phyloP scores from a whole-genome alignment of 2,888 invertebrate genomes.

The Conomelus anceps region DNA sequence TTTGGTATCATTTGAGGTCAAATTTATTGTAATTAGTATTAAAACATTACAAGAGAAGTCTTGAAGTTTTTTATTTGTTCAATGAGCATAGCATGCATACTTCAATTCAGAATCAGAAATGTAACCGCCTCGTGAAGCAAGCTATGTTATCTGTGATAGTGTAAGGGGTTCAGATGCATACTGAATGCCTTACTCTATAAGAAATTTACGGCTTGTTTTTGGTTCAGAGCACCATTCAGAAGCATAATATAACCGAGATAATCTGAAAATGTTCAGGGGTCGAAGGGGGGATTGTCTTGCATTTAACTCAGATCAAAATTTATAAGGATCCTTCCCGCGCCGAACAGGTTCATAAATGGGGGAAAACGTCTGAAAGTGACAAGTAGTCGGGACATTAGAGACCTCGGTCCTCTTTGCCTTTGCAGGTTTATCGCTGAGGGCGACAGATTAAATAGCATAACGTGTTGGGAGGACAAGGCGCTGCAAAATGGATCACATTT shows the following conservation, averaged over 20 bases:
- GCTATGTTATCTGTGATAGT: neutral
- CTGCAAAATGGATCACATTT: neutral
- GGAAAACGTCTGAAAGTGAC: neutral
- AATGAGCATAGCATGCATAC: no score
- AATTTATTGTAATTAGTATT: no score
- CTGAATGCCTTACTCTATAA: neutral
- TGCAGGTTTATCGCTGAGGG: neutral
- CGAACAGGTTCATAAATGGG: neutral
- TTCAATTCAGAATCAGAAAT: no score
- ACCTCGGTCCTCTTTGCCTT: neutral
- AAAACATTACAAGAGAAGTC: no score
- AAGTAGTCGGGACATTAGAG: neutral
- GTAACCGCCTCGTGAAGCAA: neutral
- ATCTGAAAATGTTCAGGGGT: neutral
- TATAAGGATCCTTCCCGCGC: neutral
- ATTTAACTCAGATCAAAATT: neutral
- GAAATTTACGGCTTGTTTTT: neutral
- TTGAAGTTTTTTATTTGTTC: no score
- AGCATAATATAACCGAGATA: neutral
- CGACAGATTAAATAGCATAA: neutral
- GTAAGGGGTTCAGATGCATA: neutral
- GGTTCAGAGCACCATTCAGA: neutral
- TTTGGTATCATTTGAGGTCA: no score
- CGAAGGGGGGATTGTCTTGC: neutral
- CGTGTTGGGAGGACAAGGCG: neutral